Evolutionary conservation across 1,140 invertebrate species (phyloP).

Genomic region (Sitodiplosis mosellana): DNA sequence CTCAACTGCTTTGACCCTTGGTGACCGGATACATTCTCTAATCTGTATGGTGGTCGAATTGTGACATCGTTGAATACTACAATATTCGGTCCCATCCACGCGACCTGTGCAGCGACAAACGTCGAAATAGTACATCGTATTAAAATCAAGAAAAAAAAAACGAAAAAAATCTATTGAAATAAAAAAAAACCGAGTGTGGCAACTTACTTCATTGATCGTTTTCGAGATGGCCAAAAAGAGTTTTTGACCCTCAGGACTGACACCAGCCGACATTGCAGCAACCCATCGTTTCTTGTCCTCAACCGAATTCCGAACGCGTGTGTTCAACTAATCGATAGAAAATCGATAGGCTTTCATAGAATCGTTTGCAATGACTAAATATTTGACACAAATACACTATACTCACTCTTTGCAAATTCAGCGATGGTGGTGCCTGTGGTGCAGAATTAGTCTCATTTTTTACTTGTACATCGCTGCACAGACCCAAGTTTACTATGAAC

Average conservation of each 20-base stretch:
- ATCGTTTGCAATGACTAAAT: too few species aligned
- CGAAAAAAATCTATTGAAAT: constrained; percentile 7
- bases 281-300: constrained; percentile 70
- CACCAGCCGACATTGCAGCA: constrained; percentile 66
- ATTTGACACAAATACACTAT: not conserved
- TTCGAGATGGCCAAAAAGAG: constrained; percentile 78
- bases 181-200: too few species aligned
- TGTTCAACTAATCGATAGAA: constrained; percentile 39
- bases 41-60: constrained; percentile 74
- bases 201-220: constrained; percentile 47
- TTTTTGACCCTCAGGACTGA: constrained; percentile 73
- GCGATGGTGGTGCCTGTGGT: constrained; percentile 44
- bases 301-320: constrained; percentile 63
- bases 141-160: not conserved
- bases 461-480: constrained; percentile 78
- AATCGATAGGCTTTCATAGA: not conserved
- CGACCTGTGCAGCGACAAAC: constrained; percentile 27
- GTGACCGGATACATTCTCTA: constrained; percentile 23
- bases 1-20: constrained; percentile 10
- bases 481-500: constrained; percentile 70
- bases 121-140: too few species aligned
- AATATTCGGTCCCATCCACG: constrained; percentile 73
- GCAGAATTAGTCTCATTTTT: constrained; percentile 58
- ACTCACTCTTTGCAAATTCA: constrained; percentile 62
- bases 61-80: constrained; percentile 73